phyloP scores from a whole-genome alignment of 2,113 vertebrate genomes.

The Grammomys dolichurus region DNA sequence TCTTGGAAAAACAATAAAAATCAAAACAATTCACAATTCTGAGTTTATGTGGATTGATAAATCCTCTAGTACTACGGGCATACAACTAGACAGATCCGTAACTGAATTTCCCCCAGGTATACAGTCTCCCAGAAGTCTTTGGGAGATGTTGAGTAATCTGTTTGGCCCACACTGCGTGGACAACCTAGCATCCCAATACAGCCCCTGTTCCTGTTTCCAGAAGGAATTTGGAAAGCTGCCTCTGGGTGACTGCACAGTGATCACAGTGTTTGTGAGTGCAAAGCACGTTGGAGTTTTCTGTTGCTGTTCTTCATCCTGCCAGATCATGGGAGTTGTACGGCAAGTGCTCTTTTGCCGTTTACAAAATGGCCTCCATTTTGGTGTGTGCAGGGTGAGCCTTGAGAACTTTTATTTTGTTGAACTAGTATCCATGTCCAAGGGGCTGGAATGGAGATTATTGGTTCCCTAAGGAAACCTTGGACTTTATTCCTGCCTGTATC shows the following conservation, averaged over 20 bases:
- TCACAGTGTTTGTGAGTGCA: background rate
- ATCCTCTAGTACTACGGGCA: background rate
- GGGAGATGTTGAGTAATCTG: background rate
- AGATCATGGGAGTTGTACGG: background rate
- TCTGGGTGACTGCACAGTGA: background rate
- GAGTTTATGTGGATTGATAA: background rate
- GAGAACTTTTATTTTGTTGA: background rate
- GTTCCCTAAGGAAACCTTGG: too few relatives aligned
- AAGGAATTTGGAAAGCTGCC: background rate
- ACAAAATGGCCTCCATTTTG: background rate
- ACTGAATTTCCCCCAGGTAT: too few relatives aligned
- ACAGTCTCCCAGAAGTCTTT: background rate
- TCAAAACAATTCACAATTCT: slow-evolving; percentile 29
- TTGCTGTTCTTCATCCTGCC: background rate
- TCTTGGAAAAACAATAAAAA: background rate
- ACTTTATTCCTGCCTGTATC: background rate
- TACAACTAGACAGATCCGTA: background rate
- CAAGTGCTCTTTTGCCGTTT: background rate
- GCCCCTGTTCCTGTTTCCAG: background rate
- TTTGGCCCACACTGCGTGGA: fast-evolving
- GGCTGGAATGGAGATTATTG: background rate
- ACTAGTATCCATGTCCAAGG: background rate
- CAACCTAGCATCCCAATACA: background rate
- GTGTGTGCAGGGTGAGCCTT: background rate
- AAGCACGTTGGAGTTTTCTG: background rate